These are phyloP conservation scores for Lymantria dispar DNA, from an alignment of 2,888 invertebrate genomes.

Conservation along the genomic window DNA sequence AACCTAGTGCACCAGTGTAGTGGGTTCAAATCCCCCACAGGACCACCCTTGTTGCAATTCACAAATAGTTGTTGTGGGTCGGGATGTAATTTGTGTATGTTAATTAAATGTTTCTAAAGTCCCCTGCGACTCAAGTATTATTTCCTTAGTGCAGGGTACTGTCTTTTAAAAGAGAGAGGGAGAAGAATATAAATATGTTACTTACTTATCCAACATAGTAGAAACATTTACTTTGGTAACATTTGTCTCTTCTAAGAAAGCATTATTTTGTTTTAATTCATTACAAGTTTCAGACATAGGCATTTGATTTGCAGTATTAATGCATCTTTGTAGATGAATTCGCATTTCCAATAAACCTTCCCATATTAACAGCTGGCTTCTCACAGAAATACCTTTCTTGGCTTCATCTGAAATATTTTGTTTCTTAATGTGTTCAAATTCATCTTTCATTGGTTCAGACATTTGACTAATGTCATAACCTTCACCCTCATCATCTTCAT, in stretches of 20 bases:
- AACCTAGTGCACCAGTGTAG: no score
- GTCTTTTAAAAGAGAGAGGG: neutral
- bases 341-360: conserved; percentile 92
- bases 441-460: conserved; percentile 70
- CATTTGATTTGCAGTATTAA: conserved; percentile 89
- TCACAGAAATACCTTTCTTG: conserved; percentile 86
- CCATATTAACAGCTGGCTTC: conserved; percentile 90
- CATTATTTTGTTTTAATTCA: conserved; percentile 66
- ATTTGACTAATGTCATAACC: conserved; percentile 73
- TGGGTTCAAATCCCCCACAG: no score
- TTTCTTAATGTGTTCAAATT: conserved; percentile 83
- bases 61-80: no score
- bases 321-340: conserved; percentile 92
- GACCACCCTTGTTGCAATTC: no score
- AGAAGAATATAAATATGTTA: neutral
- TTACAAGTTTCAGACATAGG: conserved; percentile 84
- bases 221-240: conserved; percentile 80
- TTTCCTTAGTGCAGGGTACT: no score
- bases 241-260: conserved; percentile 76
- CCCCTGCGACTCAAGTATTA: no score
- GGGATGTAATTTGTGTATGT: no score
- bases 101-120: no score
- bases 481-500: conserved; percentile 51
- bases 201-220: conserved; percentile 84
- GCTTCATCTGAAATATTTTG: conserved; percentile 80